Evolutionary conservation across 2,797 vertebrate genomes (phyloP).

Genomic region (Poecile montanus): DNA sequence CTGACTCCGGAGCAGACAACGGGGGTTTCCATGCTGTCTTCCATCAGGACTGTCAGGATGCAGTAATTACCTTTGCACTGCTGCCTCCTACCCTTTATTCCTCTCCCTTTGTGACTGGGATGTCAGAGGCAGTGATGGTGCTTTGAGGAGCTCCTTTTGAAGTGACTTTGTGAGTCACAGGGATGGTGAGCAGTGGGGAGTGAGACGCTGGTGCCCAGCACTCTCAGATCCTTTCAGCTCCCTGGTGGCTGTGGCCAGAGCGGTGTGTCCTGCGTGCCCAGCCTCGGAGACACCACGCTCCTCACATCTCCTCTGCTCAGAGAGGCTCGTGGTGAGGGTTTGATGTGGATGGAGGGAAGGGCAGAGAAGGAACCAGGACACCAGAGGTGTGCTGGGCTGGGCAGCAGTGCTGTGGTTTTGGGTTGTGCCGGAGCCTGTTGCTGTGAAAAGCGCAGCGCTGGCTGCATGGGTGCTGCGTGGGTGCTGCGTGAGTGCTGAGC

Average conservation of each 20-base stretch:
- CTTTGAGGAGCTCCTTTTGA: constrained; percentile 56
- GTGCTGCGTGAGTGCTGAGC: background rate
- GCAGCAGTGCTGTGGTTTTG: background rate
- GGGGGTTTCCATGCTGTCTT: background rate
- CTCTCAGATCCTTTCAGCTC: background rate
- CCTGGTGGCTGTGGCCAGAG: background rate
- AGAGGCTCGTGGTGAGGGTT: background rate
- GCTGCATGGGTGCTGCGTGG: background rate
- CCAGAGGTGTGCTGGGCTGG: background rate
- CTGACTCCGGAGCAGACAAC: background rate
- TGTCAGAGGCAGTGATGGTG: background rate
- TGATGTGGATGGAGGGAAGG: background rate
- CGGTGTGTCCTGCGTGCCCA: rapidly evolving
- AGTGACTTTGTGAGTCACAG: constrained; percentile 37
- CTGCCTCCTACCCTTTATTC: constrained; percentile 28
- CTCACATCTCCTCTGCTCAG: background rate
- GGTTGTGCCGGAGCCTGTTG: background rate
- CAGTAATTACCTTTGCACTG: constrained; percentile 21
- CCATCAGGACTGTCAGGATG: background rate
- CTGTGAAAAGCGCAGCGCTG: rapidly evolving
- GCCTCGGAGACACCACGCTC: rapidly evolving
- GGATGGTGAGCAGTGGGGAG: background rate
- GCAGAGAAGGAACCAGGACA: background rate
- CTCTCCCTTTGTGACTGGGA: background rate
- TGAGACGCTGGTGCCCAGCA: rapidly evolving